Percentiles rank a stretch among this genome's conserved stretches.
These are phyloP conservation scores for Oryzias celebensis DNA, from an alignment of 2,113 vertebrate species.

Conservation along the genomic window DNA sequence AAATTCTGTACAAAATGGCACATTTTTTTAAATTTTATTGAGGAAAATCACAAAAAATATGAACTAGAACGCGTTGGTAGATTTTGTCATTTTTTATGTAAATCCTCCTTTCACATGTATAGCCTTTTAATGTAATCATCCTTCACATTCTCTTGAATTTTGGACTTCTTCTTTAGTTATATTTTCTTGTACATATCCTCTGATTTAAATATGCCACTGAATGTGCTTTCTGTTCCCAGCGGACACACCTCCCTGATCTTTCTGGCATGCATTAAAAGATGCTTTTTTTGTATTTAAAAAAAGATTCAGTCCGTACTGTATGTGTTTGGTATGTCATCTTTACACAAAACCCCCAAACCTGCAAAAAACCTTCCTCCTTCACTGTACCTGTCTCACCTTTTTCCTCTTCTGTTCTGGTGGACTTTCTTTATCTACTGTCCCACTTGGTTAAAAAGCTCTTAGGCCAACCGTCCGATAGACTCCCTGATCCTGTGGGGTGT, in stretches of 20 bases:
- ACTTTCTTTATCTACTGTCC: constrained; percentile 55
- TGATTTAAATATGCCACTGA: constrained; percentile 58
- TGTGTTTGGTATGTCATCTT: constrained; percentile 36
- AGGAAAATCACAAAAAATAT: constrained; percentile 72
- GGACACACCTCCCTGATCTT: constrained; percentile 59
- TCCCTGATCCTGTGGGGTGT: constrained; percentile 46
- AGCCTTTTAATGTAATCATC: constrained; percentile 63
- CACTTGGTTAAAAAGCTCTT: constrained; percentile 60
- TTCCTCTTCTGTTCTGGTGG: constrained; percentile 15
- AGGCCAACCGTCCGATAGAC: constrained; percentile 45
- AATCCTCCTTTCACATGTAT: constrained; percentile 58
- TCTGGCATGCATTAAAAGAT: constrained; percentile 34
- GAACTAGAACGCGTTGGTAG: constrained; percentile 53
- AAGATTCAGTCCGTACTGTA: constrained; percentile 26
- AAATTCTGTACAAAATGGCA: constrained; percentile 77
- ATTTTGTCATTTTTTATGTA: constrained; percentile 42
- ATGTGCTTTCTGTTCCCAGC: constrained; percentile 58
- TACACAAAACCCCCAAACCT: neutral
- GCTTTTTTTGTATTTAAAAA: constrained; percentile 29
- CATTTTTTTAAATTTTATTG: constrained; percentile 70
- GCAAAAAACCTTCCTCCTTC: neutral
- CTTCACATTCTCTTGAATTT: constrained; percentile 67
- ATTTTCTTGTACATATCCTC: constrained; percentile 59
- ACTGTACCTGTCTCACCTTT: neutral
- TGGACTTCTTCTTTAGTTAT: constrained; percentile 48